Evolutionary conservation across 2,797 vertebrate genomes (phyloP).

Genomic region (Sorex maritimensis): DNA sequence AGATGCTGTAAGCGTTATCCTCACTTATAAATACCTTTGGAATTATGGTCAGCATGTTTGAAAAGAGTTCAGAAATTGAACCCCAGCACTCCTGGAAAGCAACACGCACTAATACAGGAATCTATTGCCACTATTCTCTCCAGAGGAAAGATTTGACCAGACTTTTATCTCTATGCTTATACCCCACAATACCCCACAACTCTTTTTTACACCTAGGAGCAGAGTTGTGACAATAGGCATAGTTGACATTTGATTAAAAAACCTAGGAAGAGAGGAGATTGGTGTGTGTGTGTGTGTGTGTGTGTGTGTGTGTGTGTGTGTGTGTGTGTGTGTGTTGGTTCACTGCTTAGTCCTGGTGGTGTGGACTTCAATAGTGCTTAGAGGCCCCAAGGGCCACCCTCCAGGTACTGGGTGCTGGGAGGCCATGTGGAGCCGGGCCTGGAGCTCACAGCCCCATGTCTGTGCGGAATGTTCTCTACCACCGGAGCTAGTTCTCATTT

Average conservation of each 20-base stretch:
- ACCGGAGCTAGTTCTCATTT: not conserved
- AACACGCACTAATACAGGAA: not conserved
- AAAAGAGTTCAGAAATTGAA: not conserved
- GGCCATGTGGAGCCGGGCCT: no score
- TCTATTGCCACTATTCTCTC: not conserved
- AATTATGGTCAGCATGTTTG: conserved; percentile 18
- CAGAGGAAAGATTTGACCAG: not conserved
- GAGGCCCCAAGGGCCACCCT: no score
- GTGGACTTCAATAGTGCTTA: no score
- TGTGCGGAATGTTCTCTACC: no score
- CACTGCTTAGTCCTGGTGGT: no score
- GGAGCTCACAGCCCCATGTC: not conserved
- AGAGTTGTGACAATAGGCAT: not conserved
- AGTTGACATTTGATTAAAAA: not conserved
- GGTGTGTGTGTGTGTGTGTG: not conserved
- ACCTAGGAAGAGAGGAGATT: not conserved
- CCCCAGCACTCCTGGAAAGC: not conserved
- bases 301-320: not conserved
- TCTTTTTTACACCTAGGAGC: not conserved
- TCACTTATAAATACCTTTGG: conserved; percentile 39
- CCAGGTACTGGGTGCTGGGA: no score
- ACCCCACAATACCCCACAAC: no score
- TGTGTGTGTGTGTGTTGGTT: not conserved
- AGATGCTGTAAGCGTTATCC: not conserved
- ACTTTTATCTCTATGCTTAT: not conserved